These are phyloP conservation scores for Pristionchus exspectatus DNA, from an alignment of 2,888 invertebrate genomes.

Conservation along the genomic window DNA sequence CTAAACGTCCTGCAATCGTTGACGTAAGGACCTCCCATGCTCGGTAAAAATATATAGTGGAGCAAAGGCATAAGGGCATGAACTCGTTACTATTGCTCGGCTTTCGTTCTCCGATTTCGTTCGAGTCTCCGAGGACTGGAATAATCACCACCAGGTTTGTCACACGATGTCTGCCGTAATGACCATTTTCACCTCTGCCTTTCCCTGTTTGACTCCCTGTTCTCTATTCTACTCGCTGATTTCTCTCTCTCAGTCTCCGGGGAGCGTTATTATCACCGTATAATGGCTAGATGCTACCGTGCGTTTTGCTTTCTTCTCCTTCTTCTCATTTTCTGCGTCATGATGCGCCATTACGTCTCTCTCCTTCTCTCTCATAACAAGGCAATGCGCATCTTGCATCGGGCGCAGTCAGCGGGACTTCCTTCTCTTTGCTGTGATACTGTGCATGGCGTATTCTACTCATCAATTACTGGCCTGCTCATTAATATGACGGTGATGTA, in stretches of 20 bases:
- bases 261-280: conserved; percentile 8
- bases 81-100: too few species aligned
- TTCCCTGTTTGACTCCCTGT: not conserved
- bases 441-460: not conserved
- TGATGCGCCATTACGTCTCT: not conserved
- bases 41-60: too few species aligned
- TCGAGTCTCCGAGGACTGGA: too few species aligned
- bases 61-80: too few species aligned
- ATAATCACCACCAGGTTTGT: not conserved
- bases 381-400: not conserved
- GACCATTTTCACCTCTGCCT: not conserved
- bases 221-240: not conserved
- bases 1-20: too few species aligned
- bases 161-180: not conserved
- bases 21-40: too few species aligned
- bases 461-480: too few species aligned
- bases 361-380: not conserved
- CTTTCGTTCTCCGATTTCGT: too few species aligned
- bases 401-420: not conserved
- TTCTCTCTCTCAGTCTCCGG: not conserved
- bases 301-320: not conserved
- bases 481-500: too few species aligned
- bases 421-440: not conserved
- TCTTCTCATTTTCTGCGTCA: not conserved
- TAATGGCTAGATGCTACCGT: conserved; percentile 4